Evolutionary conservation across 2,797 vertebrate species (phyloP).

Genomic region (Pteropus rufus): DNA sequence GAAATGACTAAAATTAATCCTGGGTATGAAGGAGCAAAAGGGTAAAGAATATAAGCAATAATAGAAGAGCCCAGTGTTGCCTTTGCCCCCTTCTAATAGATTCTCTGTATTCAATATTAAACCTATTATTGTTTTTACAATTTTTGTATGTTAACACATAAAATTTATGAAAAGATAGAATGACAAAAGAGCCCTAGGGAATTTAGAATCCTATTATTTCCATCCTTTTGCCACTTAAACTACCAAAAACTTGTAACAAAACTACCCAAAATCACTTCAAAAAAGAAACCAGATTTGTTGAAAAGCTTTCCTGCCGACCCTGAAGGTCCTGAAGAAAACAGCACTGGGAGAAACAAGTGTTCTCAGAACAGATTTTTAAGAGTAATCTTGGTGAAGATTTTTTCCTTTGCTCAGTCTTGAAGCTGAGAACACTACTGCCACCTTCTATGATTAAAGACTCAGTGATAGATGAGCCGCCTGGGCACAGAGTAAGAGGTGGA

Average conservation of each 20-base stretch:
- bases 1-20: constrained; percentile 33
- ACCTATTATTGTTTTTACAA: background rate
- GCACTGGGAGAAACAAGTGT: constrained; percentile 15
- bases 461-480: background rate
- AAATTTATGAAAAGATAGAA: background rate
- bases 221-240: constrained; percentile 21
- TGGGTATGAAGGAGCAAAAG: background rate
- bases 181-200: background rate
- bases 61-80: background rate
- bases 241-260: background rate
- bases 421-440: background rate
- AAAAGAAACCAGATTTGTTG: constrained; percentile 7
- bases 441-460: background rate
- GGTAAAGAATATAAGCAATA: background rate
- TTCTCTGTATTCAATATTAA: background rate
- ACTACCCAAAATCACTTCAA: background rate
- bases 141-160: background rate
- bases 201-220: background rate
- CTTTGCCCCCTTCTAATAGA: background rate
- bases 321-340: constrained; percentile 9
- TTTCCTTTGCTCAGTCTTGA: constrained; percentile 41
- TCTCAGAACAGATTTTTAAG: constrained; percentile 38
- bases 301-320: constrained; percentile 29
- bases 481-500: constrained; percentile 27
- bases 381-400: background rate